Base-by-base conservation (phyloP, 2,888 invertebrate genomes). In the Apodemia zela region DNA sequence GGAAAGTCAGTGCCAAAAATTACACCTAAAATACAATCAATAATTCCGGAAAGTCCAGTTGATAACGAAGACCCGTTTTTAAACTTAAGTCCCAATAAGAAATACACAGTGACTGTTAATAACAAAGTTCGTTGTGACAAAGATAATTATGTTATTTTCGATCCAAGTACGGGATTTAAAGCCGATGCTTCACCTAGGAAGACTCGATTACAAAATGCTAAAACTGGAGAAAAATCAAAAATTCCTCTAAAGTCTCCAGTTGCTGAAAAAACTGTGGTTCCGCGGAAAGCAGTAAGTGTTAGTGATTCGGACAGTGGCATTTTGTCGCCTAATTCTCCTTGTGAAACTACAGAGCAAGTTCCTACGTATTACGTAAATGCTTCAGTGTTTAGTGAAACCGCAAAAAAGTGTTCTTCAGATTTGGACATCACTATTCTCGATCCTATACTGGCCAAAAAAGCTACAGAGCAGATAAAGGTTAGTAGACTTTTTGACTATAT, bases 241-340 rank as follows among this genome's bases (percentile, higher is more conserved):
- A 83, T 85, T 61, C 83, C 84, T 33, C 68, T 84, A 15, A 88
- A 81, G 71, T 86, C 88, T 18, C 87, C 88, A 2, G 70, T 73
- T 18, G 84, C 83, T 57, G 89, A 89, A 73, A 81, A 74, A 61
- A 80, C 84, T 11, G 75, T 79, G 63, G 71, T 75, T 25, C 75
- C 77, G 63, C 79, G 84, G 64, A 87, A 86, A 73, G 84, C 85
- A 45, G 86, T 86, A 59, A 90, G 84, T 72, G 86, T 93, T 69
- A 94, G 94, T 81, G 94, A 94, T 82, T 93, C 93, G 13, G 94
- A 94, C 75, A 94, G 94, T 77, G 94, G 94, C 5, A 94, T 94
- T 72, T 78, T 94, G 59, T 94, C 94, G 70, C 94, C 94, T 0
- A 93, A 93, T 71, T 94, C 94, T 29, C 94, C 94, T 0, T 90